These are phyloP conservation scores for Muntiacus muntjak DNA, from an alignment of 2,113 vertebrate genomes.

Conservation along the genomic window DNA sequence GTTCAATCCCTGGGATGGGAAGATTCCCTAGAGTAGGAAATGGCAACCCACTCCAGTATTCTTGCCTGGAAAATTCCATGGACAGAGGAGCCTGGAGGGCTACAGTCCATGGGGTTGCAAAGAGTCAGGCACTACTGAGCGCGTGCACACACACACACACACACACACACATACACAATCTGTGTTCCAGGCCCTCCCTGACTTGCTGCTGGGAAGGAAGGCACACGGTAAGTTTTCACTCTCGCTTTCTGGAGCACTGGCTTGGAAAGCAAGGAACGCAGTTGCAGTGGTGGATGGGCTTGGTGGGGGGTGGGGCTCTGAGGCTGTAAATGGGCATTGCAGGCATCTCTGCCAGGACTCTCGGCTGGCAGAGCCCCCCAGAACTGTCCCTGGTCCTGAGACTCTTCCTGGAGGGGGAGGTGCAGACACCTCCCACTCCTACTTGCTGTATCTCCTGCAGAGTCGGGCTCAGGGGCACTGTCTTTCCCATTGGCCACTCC, in stretches of 20 bases:
- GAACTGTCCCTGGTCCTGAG: background rate
- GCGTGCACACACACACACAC: accelerated
- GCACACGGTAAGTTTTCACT: background rate
- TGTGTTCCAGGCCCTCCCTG: background rate
- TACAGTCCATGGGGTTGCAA: background rate
- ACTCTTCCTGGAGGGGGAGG: background rate
- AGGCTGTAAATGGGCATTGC: background rate
- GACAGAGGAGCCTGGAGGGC: background rate
- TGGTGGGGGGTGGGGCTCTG: background rate
- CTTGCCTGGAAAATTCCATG: background rate
- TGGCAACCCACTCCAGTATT: background rate
- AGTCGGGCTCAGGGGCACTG: background rate
- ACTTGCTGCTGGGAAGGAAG: background rate
- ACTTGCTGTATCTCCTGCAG: background rate
- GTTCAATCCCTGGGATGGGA: background rate
- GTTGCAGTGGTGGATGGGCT: background rate
- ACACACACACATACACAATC: accelerated
- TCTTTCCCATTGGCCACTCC: background rate
- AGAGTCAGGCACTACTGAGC: background rate
- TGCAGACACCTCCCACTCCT: background rate
- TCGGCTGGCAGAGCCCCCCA: accelerated
- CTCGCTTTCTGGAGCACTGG: background rate
- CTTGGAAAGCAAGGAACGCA: background rate
- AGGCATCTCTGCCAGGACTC: background rate
- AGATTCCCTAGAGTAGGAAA: background rate